Base-by-base conservation (phyloP, 2,888 invertebrate genomes). In the Synergus gifuensis region DNA sequence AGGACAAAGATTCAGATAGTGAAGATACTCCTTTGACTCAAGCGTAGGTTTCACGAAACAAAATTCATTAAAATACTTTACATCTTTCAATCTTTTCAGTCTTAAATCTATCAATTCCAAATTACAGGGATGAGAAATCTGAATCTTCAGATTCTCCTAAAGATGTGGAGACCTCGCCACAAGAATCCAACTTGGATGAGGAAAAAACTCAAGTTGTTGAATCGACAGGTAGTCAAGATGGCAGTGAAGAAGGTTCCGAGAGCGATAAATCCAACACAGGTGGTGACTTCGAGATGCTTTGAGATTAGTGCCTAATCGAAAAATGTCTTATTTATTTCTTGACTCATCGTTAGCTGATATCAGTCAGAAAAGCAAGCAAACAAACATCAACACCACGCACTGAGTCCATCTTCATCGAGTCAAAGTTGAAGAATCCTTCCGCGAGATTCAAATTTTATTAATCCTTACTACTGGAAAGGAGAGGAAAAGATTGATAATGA, bases 211-310 rank as follows among this genome's bases (percentile, higher is more conserved):
- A 73, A 16, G 83, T 83, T 18, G 79, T 78, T 11, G 87, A 88
- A 62, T 80, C 81, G n/a, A 80, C 82, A 14, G 89, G 88, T 46
- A 86, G 88, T 12, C 89, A 91, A 82, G 92, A 91, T 73, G 90
- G 87, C 36, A 89, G 90, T 54, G 91, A 89, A 81, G 93, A 93
- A 79, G 92, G 93, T 82, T 96, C 96, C 0, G 97, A 97, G 89
- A 97, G 97, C 16, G 97, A 97, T 87, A 94, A 96, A 78, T 96
- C 96, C 16, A 96, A 96, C 85, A 96, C 96, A 0, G 97, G 96
- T 86, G 95, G 96, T 87, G 97, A 98, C 93, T 97, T 97, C 92
- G 98, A 97, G 93, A 97, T 97, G 90, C 95, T 98, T 77, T 96
- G 83, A 87, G 54, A 73, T 73, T 73, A 73, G 73, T 73, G 73